These are phyloP conservation scores for Macroteleia sp. DNA, from an alignment of 2,888 invertebrate genomes.

Conservation along the genomic window DNA sequence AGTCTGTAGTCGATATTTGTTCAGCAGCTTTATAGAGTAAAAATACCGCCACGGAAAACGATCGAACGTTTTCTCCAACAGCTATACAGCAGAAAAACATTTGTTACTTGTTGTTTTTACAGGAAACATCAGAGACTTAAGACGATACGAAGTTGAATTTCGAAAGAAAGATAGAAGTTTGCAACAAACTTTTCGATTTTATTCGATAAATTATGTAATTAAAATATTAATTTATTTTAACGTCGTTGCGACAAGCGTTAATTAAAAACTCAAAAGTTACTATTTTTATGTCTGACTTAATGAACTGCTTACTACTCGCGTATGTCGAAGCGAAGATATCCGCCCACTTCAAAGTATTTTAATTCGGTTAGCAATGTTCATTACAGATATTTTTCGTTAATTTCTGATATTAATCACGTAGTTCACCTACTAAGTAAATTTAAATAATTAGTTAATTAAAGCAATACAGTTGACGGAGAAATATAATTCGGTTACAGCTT, in stretches of 20 bases:
- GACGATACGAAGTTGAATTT: slow-evolving; percentile 50
- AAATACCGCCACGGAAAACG: slow-evolving; percentile 56
- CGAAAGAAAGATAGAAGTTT: slow-evolving; percentile 2
- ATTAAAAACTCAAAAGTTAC: slow-evolving; percentile 18
- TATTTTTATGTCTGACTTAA: slow-evolving; percentile 23
- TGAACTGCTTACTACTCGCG: slow-evolving; percentile 28
- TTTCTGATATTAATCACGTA: slow-evolving; percentile 27
- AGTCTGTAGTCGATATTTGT: slow-evolving; percentile 64
- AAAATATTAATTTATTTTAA: slow-evolving; percentile 19
- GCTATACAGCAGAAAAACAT: slow-evolving; percentile 59
- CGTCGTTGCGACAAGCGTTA: slow-evolving; percentile 1
- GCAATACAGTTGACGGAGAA: slow-evolving; percentile 10
- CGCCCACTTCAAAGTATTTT: neutral
- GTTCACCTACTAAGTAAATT: slow-evolving; percentile 1
- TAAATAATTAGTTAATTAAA: slow-evolving; percentile 25
- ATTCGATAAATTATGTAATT: slow-evolving; percentile 29
- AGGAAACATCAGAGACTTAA: slow-evolving; percentile 41
- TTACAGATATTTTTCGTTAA: too few relatives aligned
- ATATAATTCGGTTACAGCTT: slow-evolving; percentile 30
- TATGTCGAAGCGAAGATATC: neutral
- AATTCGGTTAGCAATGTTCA: slow-evolving; percentile 8
- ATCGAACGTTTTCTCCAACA: slow-evolving; percentile 61
- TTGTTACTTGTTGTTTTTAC: slow-evolving; percentile 61
- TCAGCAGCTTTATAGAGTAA: slow-evolving; percentile 61
- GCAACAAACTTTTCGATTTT: neutral